Percentiles rank a stretch among this genome's conserved stretches.
Conservation (phyloP, 1,140 invertebrate species). For the Drosophila mauritiana region DNA sequence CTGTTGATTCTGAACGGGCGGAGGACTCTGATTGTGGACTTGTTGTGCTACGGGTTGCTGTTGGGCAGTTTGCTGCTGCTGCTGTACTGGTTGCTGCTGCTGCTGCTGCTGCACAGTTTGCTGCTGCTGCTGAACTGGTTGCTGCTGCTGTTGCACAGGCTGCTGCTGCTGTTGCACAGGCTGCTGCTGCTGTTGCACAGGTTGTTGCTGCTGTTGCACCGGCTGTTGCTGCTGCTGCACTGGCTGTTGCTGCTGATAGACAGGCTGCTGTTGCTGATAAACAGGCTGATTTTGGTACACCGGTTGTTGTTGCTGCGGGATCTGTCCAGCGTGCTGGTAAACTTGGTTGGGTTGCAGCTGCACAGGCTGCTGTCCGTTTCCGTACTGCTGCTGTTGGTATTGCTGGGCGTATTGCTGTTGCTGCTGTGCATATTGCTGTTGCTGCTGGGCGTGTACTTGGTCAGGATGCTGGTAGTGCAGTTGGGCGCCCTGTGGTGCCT, state of each 20-base stretch:
- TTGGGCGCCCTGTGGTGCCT: constrained; percentile 45
- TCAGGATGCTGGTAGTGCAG: constrained; percentile 71
- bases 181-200: constrained; percentile 30
- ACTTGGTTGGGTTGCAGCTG: constrained; percentile 54
- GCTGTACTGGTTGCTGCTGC: constrained; percentile 26
- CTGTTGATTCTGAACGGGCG: constrained; percentile 20
- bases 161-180: constrained; percentile 29
- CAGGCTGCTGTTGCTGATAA: constrained; percentile 27
- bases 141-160: constrained; percentile 34
- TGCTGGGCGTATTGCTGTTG: constrained; percentile 76
- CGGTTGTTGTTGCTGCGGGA: constrained; percentile 50
- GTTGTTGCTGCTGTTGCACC: constrained; percentile 31
- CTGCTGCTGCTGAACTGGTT: constrained; percentile 37
- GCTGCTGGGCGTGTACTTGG: constrained; percentile 73
- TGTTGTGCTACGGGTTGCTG: constrained; percentile 47
- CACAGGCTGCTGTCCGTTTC: constrained; percentile 61
- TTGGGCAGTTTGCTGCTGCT: constrained; percentile 17
- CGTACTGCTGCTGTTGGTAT: constrained; percentile 70
- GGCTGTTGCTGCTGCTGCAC: constrained; percentile 39
- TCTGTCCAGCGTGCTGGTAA: constrained; percentile 66
- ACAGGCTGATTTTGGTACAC: constrained; percentile 28
- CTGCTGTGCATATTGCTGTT: constrained; percentile 82
- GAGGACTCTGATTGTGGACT: constrained; percentile 33
- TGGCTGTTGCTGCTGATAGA: constrained; percentile 53
- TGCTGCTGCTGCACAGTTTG: constrained; percentile 28